Percentiles rank a stretch among this genome's conserved stretches.
Conservation (phyloP, 2,888 invertebrate genomes). For the Andrena trimmerana region DNA sequence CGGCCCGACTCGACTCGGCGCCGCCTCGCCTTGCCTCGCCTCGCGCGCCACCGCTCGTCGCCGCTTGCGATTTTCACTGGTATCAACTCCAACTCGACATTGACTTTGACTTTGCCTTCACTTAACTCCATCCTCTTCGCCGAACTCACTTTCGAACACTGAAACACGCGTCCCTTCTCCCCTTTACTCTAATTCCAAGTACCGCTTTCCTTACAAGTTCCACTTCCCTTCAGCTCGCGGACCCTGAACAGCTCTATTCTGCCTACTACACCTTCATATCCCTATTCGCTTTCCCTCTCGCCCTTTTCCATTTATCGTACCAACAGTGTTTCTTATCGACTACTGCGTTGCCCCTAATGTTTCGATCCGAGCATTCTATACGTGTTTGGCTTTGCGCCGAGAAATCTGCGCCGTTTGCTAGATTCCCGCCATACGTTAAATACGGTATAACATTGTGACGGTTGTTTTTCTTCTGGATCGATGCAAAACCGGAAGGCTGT, state of each 20-base stretch:
- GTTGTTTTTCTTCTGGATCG: conserved; percentile 8
- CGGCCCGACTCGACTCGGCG: conserved; percentile 60
- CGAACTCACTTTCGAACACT: too few relatives aligned
- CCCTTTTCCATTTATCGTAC: not conserved
- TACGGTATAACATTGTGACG: not conserved
- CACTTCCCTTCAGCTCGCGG: too few relatives aligned
- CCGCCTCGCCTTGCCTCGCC: conserved; percentile 54
- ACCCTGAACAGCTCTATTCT: too few relatives aligned
- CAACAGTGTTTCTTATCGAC: not conserved
- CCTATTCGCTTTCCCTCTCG: too few relatives aligned
- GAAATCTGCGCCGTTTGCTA: not conserved
- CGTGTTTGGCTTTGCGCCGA: not conserved
- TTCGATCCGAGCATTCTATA: conserved; percentile 3
- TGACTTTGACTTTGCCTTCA: not conserved
- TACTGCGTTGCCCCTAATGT: too few relatives aligned
- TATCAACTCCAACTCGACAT: not conserved
- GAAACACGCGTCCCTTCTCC: too few relatives aligned
- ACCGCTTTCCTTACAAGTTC: not conserved
- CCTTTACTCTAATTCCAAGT: too few relatives aligned
- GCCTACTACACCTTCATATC: too few relatives aligned
- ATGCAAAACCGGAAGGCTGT: conserved; percentile 17
- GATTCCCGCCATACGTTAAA: not conserved
- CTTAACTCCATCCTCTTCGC: not conserved
- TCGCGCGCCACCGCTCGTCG: conserved; percentile 36
- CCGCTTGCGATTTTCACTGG: conserved; percentile 18